Percentiles rank a stretch among this genome's conserved stretches.
phyloP scores from a whole-genome alignment of 2,888 invertebrate genomes.

The Callyntrura guangdongensis region DNA sequence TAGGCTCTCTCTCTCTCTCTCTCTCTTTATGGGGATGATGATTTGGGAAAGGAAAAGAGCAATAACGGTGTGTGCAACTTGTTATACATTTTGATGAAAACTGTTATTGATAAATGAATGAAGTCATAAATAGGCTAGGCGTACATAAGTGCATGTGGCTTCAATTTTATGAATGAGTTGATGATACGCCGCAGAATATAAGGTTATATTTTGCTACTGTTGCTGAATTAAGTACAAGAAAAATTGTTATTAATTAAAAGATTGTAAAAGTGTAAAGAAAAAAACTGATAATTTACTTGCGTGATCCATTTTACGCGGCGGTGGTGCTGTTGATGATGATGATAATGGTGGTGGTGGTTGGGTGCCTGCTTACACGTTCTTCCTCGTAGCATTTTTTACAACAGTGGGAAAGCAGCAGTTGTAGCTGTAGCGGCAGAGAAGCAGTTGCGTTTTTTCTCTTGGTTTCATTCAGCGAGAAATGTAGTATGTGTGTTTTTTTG shows the following conservation, averaged over 20 bases:
- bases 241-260: constrained; percentile 69
- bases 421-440: background rate
- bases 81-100: background rate
- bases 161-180: constrained; percentile 41
- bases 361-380: background rate
- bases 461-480: constrained; percentile 45
- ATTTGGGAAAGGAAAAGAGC: background rate
- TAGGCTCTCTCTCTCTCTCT: no score
- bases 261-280: constrained; percentile 32
- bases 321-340: background rate
- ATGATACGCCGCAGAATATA: constrained; percentile 22
- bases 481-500: constrained; percentile 18
- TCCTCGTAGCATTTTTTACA: background rate
- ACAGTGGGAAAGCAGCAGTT: background rate
- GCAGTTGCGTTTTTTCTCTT: constrained; percentile 44
- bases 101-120: background rate
- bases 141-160: background rate
- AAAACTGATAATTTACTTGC: constrained; percentile 74
- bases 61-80: background rate
- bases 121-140: background rate
- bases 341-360: background rate
- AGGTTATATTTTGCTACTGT: constrained; percentile 56
- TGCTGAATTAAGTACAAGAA: constrained; percentile 11
- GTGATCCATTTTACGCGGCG: constrained; percentile 67
- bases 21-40: background rate